A percentile compares a stretch with the other conserved stretches of the same genome.
phyloP scores from a whole-genome alignment of 2,797 vertebrate genomes.

The Simalia tracyae region DNA sequence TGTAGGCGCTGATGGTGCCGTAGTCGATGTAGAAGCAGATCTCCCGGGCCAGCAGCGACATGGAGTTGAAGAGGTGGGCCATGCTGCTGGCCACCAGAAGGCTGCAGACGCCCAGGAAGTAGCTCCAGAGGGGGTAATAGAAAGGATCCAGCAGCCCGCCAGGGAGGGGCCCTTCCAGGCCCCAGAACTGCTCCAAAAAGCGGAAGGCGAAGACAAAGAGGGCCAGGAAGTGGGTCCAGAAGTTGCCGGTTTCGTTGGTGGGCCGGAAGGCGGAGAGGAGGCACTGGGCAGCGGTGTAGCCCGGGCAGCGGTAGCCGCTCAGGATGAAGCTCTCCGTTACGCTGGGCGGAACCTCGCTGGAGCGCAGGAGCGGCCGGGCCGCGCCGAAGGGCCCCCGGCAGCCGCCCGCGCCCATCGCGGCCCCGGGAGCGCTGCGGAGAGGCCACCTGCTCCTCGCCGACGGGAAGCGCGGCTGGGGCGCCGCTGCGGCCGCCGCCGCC shows the following conservation, averaged over 20 bases:
- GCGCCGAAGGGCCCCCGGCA: neutral
- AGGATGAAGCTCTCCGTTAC: constrained; percentile 82
- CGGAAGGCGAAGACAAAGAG: constrained; percentile 78
- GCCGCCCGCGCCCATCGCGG: neutral
- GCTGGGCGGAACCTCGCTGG: constrained; percentile 76
- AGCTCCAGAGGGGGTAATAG: constrained; percentile 81
- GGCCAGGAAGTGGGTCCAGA: constrained; percentile 84
- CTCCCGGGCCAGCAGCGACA: constrained; percentile 78
- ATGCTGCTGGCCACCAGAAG: constrained; percentile 78
- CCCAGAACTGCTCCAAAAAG: constrained; percentile 73
- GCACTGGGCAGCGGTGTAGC: constrained; percentile 79
- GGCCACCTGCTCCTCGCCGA: neutral
- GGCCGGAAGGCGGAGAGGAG: constrained; percentile 78
- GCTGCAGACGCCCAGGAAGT: constrained; percentile 76
- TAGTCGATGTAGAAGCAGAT: constrained; percentile 83
- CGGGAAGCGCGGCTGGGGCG: too few species aligned
- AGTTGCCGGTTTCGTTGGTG: constrained; percentile 84
- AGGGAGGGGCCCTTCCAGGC: constrained; percentile 4
- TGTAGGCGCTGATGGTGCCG: constrained; percentile 75
- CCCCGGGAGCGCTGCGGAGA: too few species aligned
- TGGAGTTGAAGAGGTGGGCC: constrained; percentile 80
- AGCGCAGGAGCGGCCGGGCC: constrained; percentile 65
- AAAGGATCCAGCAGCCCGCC: constrained; percentile 58
- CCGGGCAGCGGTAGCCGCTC: constrained; percentile 81
- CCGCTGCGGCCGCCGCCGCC: too few species aligned